Base-by-base conservation (phyloP, 1,140 invertebrate species). In the Zeugodacus cucurbitae region DNA sequence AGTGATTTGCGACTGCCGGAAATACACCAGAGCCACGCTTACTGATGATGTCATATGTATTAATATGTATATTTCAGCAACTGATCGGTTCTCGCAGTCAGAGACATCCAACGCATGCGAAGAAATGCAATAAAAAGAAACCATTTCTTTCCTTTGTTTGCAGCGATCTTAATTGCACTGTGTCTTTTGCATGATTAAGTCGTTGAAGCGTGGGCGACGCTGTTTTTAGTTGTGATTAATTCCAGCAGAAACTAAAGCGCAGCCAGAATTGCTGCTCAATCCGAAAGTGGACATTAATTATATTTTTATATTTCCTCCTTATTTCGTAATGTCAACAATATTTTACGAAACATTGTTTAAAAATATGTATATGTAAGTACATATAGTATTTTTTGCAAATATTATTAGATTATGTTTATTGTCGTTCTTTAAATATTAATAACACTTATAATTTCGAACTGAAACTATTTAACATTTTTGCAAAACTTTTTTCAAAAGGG, bases 291-390 rank as follows among this genome's bases (percentile, higher is more conserved):
- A 82, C 41, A 82, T 82, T 48, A 44, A 82, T 82, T 82, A 54
- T 54, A 82, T 29, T 82, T 82, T 82, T 82, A 82, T 82, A 82
- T 82, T 82, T 82, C 74, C 74, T 48, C 26, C 44, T 82, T 26
- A 82, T 20, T 48, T n/a, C 74, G 20, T 48, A 82, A 82, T 29
- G 74, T n/a, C 34, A 54, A 82, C 44, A 82, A 29, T 20, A 32
- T 26, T 62, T 62, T 62, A 26, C 20, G 58, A 62, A 26, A 62
- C 10, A 8, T 10, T 26, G 58, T 7, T 62, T 4, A 62, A 62
- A 22, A 11, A 59, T n/a, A n/a, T n/a, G n/a, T n/a, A n/a, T n/a
- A 2, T 62, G n/a, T 62, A 62, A 17, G 10, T n/a, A 54, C 20
- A 54, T 54, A 54, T 17, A 54, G 48, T 54, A 54, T 48, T 48